phyloP scores from a whole-genome alignment of 2,113 vertebrate species.

The Rhynchomys soricoides region DNA sequence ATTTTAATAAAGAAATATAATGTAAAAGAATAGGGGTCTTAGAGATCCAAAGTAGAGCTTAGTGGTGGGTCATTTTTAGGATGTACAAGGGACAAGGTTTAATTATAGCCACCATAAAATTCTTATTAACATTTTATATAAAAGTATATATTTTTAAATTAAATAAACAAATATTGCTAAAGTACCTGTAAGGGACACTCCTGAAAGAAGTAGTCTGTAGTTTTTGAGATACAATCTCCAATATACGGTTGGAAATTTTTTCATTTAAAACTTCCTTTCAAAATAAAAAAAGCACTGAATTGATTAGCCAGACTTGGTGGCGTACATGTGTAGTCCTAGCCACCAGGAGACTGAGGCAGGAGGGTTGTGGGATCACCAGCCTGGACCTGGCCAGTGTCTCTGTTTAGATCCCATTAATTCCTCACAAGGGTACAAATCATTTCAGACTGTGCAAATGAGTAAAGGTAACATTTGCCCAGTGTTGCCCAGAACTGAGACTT shows the following conservation, averaged over 20 bases:
- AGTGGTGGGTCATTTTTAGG: background rate
- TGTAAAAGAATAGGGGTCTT: background rate
- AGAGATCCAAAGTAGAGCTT: background rate
- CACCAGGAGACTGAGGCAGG: background rate
- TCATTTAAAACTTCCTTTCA: conserved; percentile 29
- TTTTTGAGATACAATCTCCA: conserved; percentile 26
- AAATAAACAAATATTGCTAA: background rate
- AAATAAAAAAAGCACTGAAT: background rate
- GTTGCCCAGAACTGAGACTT: background rate
- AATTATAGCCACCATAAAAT: background rate
- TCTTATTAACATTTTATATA: background rate
- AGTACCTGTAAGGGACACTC: background rate
- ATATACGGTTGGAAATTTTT: background rate
- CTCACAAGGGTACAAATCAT: background rate
- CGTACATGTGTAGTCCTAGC: background rate
- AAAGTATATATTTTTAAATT: background rate
- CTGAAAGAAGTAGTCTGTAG: background rate
- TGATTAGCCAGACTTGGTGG: too few species aligned
- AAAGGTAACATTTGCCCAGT: background rate
- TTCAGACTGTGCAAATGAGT: conserved; percentile 6
- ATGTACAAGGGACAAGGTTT: background rate
- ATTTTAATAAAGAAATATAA: conserved; percentile 15
- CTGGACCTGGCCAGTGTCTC: background rate
- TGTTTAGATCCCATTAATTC: conserved; percentile 26
- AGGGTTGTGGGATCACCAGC: background rate